Conservation (phyloP, 2,113 vertebrate genomes). For the Sakesphorus luctuosus region DNA sequence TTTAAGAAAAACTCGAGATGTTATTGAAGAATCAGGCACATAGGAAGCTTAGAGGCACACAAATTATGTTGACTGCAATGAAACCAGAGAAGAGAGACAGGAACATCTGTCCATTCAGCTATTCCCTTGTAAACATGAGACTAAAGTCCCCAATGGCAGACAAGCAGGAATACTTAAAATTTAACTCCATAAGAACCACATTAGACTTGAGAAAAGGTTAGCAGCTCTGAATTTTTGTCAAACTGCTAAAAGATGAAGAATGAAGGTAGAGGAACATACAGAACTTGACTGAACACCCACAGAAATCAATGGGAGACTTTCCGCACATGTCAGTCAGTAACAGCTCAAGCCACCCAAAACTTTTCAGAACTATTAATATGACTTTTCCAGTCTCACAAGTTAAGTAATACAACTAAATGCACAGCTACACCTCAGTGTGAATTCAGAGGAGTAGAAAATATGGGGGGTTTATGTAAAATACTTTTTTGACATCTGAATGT, state of each 20-base stretch:
- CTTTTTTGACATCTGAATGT: neutral
- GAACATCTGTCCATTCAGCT: neutral
- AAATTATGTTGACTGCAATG: neutral
- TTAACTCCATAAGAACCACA: neutral
- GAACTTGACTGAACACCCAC: neutral
- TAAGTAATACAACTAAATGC: neutral
- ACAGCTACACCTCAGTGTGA: neutral
- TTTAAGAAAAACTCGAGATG: neutral
- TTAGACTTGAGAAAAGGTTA: neutral
- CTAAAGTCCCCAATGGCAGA: neutral
- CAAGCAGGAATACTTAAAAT: neutral
- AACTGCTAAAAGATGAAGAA: neutral
- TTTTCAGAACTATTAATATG: slow-evolving; percentile 14
- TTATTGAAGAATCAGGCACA: neutral
- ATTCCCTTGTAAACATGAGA: neutral
- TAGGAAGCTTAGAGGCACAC: neutral
- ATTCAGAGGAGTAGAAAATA: neutral
- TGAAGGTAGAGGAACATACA: neutral
- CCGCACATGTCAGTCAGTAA: neutral
- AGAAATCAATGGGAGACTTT: neutral
- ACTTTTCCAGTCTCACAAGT: neutral
- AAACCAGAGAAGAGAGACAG: neutral
- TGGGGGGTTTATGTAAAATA: neutral
- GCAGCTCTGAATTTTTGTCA: neutral
- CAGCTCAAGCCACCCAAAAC: neutral